Evolutionary conservation across 1,140 invertebrate species (phyloP), one percentile per base, ranked within the genome.

Genomic region (Drosophila tsacasi): DNA sequence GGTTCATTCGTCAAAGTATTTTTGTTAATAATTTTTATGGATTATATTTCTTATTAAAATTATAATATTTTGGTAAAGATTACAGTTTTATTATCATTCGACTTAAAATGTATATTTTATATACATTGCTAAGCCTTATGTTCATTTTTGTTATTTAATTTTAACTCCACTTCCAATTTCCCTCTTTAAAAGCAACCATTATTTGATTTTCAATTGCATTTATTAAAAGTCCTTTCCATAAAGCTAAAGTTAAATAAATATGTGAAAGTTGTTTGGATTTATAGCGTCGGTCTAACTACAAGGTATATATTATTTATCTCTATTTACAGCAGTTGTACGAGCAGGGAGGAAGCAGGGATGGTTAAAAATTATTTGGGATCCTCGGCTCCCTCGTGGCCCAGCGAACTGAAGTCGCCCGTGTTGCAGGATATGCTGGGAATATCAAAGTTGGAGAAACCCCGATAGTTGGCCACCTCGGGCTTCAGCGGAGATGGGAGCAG

Each of bases 361-460:
- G 50, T 6, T 3, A 23, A 37, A 17, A 50, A 46, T 27, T 72
- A 77, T 40, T 77, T 77, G 17, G 47, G 25, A 9, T 37, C 10
- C 27, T 58, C 37, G 9, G 10, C 64, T 42, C 65, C 68, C 0
- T 83, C 76, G 6, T 76, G 71, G 12, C 64, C 83, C 9, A 92
- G 59, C 5, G 92, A 93, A 76, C 92, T 92, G 21, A 83, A 93
- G 68, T 96, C 95, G 6, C 95, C 96, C 7, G 96, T 96, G 61
- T 94, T 95, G 91, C 96, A 96, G 8, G 96, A 96, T 84, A 96
- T 96, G 27, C 95, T 96, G 13, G 95, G 95, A 92, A 96, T 96
- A 71, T 95, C 83, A 94, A 76, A 94, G 94, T 52, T 94, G 6
- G 95, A 96, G 82, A 96, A 96, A 3, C 96, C 96, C 49, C 95